Evolutionary conservation across 2,888 invertebrate genomes (phyloP).

Genomic region (Ophraella communa): DNA sequence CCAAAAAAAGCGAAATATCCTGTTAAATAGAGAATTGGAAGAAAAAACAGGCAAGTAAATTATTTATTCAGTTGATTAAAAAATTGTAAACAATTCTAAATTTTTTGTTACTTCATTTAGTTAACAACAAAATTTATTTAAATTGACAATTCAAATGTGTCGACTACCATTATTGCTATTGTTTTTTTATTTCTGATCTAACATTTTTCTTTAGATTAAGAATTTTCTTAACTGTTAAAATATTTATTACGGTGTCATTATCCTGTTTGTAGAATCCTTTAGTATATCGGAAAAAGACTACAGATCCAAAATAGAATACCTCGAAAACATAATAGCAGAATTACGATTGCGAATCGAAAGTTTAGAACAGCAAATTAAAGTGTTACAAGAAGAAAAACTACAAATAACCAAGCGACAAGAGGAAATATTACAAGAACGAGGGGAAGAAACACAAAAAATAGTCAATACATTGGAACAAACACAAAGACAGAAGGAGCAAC

Average conservation of each 20-base stretch:
- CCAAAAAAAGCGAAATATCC: conserved; percentile 66
- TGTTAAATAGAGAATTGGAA: conserved; percentile 66
- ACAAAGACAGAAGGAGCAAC: conserved; percentile 65
- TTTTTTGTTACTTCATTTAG: too few relatives aligned
- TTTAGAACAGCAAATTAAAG: conserved; percentile 61
- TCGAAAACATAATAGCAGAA: conserved; percentile 61
- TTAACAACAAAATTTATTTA: too few relatives aligned
- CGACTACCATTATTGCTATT: too few relatives aligned
- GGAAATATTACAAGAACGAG: conserved; percentile 55
- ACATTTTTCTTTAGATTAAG: too few relatives aligned
- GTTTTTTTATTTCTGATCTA: too few relatives aligned
- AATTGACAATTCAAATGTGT: too few relatives aligned
- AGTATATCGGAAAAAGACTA: conserved; percentile 52
- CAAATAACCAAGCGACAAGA: conserved; percentile 57
- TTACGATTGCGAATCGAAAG: conserved; percentile 61
- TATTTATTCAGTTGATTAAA: not conserved
- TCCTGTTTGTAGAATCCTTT: conserved; percentile 46
- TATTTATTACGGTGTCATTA: too few relatives aligned
- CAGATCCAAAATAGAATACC: conserved; percentile 57
- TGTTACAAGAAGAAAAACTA: conserved; percentile 61
- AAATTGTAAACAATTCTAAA: not conserved
- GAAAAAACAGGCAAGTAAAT: conserved; percentile 63
- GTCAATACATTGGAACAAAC: conserved; percentile 68
- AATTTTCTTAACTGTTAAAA: too few relatives aligned
- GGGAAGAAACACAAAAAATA: conserved; percentile 63